Evolutionary conservation across 2,888 invertebrate species (phyloP).

Genomic region (Sylvicola cinctus): DNA sequence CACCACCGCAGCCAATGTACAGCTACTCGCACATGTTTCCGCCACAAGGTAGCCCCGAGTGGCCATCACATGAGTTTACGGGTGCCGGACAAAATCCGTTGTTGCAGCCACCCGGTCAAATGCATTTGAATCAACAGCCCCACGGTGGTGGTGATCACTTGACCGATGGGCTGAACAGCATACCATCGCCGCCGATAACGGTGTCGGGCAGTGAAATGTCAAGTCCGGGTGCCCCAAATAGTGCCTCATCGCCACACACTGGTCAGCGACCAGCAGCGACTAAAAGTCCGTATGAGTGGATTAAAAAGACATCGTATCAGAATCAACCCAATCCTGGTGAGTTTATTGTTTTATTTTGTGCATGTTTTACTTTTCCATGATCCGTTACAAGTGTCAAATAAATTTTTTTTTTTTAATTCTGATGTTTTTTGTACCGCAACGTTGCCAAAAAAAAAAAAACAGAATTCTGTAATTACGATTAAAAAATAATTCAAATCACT

Average conservation of each 20-base stretch:
- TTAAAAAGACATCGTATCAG: conserved; percentile 75
- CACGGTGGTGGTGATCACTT: conserved; percentile 11
- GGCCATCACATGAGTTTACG: conserved; percentile 28
- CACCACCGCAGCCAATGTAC: conserved; percentile 26
- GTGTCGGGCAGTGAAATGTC: conserved; percentile 37
- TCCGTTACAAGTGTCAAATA: too few relatives aligned
- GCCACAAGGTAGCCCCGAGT: conserved; percentile 26
- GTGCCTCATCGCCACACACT: conserved; percentile 22
- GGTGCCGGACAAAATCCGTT: conserved; percentile 28
- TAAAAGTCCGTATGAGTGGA: conserved; percentile 77
- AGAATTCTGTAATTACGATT: too few relatives aligned
- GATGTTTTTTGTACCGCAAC: neutral
- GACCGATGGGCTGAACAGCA: conserved; percentile 17
- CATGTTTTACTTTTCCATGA: neutral
- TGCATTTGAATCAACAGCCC: conserved; percentile 14
- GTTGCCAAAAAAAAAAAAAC: too few relatives aligned
- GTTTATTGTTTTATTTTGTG: conserved; percentile 8
- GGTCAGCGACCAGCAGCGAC: conserved; percentile 45
- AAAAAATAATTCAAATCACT: too few relatives aligned
- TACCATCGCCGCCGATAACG: conserved; percentile 34
- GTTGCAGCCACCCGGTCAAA: conserved; percentile 19
- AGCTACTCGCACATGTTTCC: conserved; percentile 28
- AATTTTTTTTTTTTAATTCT: neutral
- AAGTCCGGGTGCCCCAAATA: conserved; percentile 30
- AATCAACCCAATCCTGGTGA: conserved; percentile 69